Conservation (phyloP, 2,113 vertebrate species). For the Eolophus roseicapilla region DNA sequence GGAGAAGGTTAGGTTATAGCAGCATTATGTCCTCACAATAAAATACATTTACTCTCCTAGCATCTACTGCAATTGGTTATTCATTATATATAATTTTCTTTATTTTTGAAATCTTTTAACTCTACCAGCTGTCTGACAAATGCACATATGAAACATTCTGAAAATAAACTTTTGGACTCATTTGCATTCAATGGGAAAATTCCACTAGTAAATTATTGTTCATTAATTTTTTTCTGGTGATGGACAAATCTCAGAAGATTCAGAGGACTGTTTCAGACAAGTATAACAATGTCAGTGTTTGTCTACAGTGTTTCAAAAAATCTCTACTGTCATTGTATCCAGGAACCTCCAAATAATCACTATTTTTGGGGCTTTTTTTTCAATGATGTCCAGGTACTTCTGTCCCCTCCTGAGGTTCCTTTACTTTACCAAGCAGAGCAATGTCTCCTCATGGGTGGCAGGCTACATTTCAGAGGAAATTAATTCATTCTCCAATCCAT, state of each 20-base stretch:
- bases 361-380: neutral
- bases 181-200: constrained; percentile 56
- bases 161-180: constrained; percentile 59
- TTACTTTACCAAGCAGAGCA: neutral
- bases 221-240: neutral
- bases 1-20: constrained; percentile 50
- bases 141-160: constrained; percentile 20
- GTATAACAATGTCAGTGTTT: neutral
- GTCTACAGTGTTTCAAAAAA: neutral
- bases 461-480: neutral
- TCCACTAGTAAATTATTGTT: constrained; percentile 13
- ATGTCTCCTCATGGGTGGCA: neutral
- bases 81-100: constrained; percentile 63
- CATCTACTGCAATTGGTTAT: constrained; percentile 27
- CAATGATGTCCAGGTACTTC: neutral
- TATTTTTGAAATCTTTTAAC: constrained; percentile 48
- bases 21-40: constrained; percentile 44
- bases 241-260: constrained; percentile 1
- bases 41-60: constrained; percentile 39
- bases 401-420: neutral
- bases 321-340: neutral
- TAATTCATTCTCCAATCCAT: neutral
- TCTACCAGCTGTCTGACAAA: constrained; percentile 59
- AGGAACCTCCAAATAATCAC: neutral
- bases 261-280: neutral